phyloP scores from a whole-genome alignment of 1,140 invertebrate genomes.

The Sycobia sp. region DNA sequence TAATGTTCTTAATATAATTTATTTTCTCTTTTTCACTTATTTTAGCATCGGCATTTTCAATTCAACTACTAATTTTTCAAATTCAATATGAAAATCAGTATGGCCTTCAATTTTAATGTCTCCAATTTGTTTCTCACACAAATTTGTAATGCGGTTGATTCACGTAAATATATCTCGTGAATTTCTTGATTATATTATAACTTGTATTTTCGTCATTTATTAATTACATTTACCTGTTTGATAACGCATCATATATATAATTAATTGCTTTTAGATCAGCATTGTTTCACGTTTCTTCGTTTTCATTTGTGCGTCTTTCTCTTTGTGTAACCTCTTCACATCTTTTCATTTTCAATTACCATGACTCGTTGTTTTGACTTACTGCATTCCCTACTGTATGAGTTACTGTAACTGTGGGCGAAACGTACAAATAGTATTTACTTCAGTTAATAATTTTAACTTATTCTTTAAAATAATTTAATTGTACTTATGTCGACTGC shows the following conservation, averaged over 20 bases:
- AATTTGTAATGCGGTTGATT: conserved; percentile 21
- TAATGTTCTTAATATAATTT: conserved; percentile 23
- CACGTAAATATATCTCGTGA: conserved; percentile 13
- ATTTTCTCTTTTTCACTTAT: conserved; percentile 26
- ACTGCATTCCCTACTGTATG: conserved; percentile 13
- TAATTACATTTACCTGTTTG: neutral
- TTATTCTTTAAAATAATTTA: too few species aligned
- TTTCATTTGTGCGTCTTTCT: neutral
- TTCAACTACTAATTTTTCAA: too few species aligned
- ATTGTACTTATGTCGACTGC: too few species aligned
- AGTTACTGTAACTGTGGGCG: too few species aligned
- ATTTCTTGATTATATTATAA: conserved; percentile 20
- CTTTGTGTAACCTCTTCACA: conserved; percentile 15
- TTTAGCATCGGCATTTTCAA: conserved; percentile 4
- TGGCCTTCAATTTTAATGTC: conserved; percentile 17
- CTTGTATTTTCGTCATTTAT: conserved; percentile 8
- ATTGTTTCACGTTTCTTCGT: conserved; percentile 7
- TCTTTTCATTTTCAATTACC: conserved; percentile 18
- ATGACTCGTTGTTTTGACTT: conserved; percentile 12
- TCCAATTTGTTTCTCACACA: conserved; percentile 21
- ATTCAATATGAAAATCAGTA: neutral
- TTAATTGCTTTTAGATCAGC: conserved; percentile 10
- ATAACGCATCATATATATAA: neutral
- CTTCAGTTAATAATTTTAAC: too few species aligned
- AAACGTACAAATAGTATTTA: too few species aligned